Evolutionary conservation across 2,113 vertebrate species (phyloP).

Genomic region (Eonycteris spelaea): DNA sequence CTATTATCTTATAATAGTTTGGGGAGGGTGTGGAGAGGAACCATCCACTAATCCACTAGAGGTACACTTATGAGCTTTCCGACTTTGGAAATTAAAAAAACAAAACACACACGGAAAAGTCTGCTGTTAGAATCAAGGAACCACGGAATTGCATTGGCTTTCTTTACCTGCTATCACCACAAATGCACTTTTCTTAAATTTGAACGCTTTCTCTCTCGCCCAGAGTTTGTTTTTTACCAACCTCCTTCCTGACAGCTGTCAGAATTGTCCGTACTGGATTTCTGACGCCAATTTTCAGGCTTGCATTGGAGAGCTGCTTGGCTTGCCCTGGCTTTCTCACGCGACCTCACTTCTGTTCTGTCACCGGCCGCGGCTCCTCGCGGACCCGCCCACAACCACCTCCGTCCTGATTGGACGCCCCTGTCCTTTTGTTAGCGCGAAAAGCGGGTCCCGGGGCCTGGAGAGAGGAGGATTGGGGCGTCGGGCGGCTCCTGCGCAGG

Average conservation of each 20-base stretch:
- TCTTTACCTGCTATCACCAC: not conserved
- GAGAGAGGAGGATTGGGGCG: not conserved
- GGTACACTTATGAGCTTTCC: not conserved
- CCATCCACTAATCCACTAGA: not conserved
- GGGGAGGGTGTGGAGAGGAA: not conserved
- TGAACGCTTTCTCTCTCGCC: not conserved
- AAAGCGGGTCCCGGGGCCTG: not conserved
- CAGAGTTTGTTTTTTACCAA: not conserved
- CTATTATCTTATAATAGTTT: not conserved
- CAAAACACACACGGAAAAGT: not conserved
- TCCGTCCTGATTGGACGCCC: conserved; percentile 48
- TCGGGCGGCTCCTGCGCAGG: conserved; percentile 28
- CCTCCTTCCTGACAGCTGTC: not conserved
- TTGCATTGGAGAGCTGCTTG: fast-evolving
- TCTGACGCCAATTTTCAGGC: no score
- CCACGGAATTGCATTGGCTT: no score
- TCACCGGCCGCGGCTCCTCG: not conserved
- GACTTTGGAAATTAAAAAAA: not conserved
- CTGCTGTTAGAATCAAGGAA: not conserved
- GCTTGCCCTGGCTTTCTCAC: fast-evolving
- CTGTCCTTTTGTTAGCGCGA: conserved; percentile 42
- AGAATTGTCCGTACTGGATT: not conserved
- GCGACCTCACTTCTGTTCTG: not conserved
- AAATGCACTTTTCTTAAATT: not conserved
- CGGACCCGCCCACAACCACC: not conserved